Evolutionary conservation across 2,888 invertebrate species (phyloP).

Genomic region (Rhimphoctona megacephalus): DNA sequence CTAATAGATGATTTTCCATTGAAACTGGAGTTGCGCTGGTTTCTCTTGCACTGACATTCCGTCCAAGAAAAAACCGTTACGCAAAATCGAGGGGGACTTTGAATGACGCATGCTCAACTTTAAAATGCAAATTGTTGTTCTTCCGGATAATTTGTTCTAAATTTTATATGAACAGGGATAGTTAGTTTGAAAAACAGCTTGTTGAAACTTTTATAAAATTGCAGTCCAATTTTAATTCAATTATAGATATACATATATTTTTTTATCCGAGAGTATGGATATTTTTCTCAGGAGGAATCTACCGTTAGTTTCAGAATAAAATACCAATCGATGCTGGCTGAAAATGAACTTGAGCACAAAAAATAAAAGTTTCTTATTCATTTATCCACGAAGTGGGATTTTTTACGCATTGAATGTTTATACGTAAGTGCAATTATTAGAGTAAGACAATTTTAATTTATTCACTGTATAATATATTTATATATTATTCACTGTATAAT

Average conservation of each 20-base stretch:
- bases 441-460: too few species aligned
- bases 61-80: not conserved
- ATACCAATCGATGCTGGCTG: not conserved
- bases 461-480: not conserved
- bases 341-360: not conserved
- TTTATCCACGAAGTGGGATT: too few species aligned
- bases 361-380: not conserved
- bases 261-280: not conserved
- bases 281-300: not conserved
- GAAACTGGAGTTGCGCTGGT: constrained; percentile 3
- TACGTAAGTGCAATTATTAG: not conserved
- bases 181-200: not conserved
- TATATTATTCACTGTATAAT: not conserved
- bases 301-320: not conserved
- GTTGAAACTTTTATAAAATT: constrained; percentile 36
- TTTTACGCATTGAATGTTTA: not conserved
- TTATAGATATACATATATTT: not conserved
- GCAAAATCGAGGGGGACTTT: constrained; percentile 27
- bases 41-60: constrained; percentile 27
- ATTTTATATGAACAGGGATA: constrained; percentile 13
- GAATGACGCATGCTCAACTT: constrained; percentile 41
- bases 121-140: constrained; percentile 45
- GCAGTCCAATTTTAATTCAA: constrained; percentile 5
- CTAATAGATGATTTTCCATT: constrained; percentile 43
- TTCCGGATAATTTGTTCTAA: not conserved